These are phyloP conservation scores for Schizopygopsis pylzovi DNA, from an alignment of 2,797 vertebrate genomes.

Conservation along the genomic window DNA sequence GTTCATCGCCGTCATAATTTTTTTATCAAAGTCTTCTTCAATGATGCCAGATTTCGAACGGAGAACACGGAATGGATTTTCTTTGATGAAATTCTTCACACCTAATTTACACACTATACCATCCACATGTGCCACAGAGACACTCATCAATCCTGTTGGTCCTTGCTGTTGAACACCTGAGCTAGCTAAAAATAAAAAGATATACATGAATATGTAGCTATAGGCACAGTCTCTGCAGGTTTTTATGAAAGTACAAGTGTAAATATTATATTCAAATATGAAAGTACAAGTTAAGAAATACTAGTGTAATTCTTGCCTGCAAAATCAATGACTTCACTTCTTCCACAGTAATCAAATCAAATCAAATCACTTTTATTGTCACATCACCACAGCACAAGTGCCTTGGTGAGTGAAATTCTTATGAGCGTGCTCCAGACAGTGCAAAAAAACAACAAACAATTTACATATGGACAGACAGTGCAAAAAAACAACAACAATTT, in stretches of 20 bases:
- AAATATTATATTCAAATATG: not conserved
- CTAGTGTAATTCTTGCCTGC: not conserved
- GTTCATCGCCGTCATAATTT: not conserved
- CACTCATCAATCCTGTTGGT: not conserved
- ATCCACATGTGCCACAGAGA: not conserved
- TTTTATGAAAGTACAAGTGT: not conserved
- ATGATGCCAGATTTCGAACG: no score
- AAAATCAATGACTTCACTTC: conserved; percentile 6
- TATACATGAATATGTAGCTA: not conserved
- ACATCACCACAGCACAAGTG: no score
- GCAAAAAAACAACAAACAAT: no score
- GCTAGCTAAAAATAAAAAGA: not conserved
- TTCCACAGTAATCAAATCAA: not conserved
- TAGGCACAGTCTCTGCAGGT: not conserved
- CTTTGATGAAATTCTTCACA: not conserved
- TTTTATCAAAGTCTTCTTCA: not conserved
- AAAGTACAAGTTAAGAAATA: not conserved
- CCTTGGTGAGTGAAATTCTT: no score
- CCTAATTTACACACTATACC: not conserved
- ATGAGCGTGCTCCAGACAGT: no score
- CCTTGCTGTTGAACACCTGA: not conserved
- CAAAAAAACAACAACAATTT: no score
- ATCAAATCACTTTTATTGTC: no score
- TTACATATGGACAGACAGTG: no score
- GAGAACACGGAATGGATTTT: not conserved